Evolutionary conservation across 37 sponge, comb jelly and placozoan species (phyloP), one percentile per base, ranked within the genome.

Genomic region (Beroe forskalii): DNA sequence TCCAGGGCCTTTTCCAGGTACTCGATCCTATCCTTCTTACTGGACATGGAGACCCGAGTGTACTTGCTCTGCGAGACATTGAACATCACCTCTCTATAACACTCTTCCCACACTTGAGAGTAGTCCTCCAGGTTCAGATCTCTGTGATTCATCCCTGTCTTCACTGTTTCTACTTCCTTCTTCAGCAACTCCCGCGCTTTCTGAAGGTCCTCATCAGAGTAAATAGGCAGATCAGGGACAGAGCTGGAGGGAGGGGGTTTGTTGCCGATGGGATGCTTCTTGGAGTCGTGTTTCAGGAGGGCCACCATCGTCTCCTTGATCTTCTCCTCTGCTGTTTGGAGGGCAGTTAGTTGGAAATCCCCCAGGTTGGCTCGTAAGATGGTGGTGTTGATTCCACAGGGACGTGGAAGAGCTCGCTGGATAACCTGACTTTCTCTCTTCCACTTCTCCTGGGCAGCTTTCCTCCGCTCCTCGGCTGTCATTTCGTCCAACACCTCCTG

Each of bases 61-160:
- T 94, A 95, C 48, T 94, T 86, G 91, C 94, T 95, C 93, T 97
- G 98, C 24, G 76, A 23, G 0, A 96, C 95, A 6, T 96, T 90
- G 61, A 93, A 97, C 62, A 97, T 92, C 0, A 97, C 98, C 92
- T 97, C 94, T 38, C 92, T 92, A 92, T 96, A 97, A 90, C 98
- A 97, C 76, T 97, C 98, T 86, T 97, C 98, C 98, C 98, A 97
- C 1, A 97, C 95, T 33, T 91, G 89, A 36, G 89, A 66, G 91
- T 93, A 97, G 67, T 91, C 95, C 9, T 94, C 95, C 32, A 41
- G 60, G 12, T 95, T 90, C 23, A 97, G 91, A 35, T 95, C 95
- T 41, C 96, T 93, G 91, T 97, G 96, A 22, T 94, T 96, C 96
- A 96, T 96, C 14, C 94, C 95, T 35, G 90, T 92, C 76, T 93